Evolutionary conservation across 1,140 invertebrate species (phyloP).

Genomic region (Conopomorpha cramerella): DNA sequence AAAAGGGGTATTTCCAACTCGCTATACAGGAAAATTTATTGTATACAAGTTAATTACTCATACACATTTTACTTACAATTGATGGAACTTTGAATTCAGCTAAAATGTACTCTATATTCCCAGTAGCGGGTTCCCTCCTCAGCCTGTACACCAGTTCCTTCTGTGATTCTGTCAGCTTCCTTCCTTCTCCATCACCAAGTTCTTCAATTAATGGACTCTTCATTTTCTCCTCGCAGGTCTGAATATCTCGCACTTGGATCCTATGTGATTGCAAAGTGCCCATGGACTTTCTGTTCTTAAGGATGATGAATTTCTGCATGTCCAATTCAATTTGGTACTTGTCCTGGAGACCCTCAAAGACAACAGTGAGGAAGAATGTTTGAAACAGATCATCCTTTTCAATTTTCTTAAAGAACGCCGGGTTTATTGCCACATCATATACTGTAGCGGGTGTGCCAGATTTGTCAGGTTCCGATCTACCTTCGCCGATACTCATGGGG

Average conservation of each 20-base stretch:
- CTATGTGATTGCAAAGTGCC: conserved; percentile 75
- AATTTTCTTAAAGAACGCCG: conserved; percentile 72
- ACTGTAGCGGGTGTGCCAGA: conserved; percentile 69
- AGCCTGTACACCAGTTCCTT: conserved; percentile 48
- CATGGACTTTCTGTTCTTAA: conserved; percentile 68
- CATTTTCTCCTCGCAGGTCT: conserved; percentile 35
- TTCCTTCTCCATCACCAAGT: conserved; percentile 27
- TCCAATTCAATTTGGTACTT: conserved; percentile 74
- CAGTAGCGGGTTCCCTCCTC: conserved; percentile 43
- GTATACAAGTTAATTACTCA: too few relatives aligned
- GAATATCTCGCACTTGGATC: conserved; percentile 69
- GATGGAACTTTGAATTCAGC: conserved; percentile 64
- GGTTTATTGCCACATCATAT: conserved; percentile 79
- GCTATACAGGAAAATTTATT: too few relatives aligned
- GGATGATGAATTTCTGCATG: conserved; percentile 62
- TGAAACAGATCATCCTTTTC: conserved; percentile 70
- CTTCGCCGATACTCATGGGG: conserved; percentile 87
- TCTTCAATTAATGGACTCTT: conserved; percentile 61
- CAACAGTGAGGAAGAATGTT: conserved; percentile 75
- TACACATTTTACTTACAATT: conserved; percentile 24
- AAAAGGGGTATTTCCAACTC: too few relatives aligned
- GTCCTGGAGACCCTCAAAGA: conserved; percentile 69
- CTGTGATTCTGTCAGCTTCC: conserved; percentile 15
- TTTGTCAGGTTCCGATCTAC: conserved; percentile 79
- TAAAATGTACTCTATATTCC: conserved; percentile 50